A percentile compares a stretch with the other conserved stretches of the same genome.
Conservation (phyloP, 2,888 invertebrate genomes). For the Tipula confusa region DNA sequence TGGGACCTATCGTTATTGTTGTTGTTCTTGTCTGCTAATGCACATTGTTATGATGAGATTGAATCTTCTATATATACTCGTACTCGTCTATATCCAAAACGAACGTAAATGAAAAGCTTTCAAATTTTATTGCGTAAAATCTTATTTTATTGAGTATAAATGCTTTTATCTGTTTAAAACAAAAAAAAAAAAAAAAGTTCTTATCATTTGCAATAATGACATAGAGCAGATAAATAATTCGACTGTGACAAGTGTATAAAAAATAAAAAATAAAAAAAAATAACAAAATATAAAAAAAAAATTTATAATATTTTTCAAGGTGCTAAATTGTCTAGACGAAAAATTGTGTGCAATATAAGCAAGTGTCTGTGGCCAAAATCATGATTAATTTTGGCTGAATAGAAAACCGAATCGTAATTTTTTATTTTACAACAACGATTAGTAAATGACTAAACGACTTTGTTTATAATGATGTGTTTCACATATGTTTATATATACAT, state of each 20-base stretch:
- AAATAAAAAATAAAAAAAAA: background rate
- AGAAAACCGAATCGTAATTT: background rate
- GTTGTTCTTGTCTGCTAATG: background rate
- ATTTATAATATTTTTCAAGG: background rate
- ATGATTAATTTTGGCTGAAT: conserved; percentile 9
- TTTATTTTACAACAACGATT: background rate
- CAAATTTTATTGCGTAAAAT: conserved; percentile 12
- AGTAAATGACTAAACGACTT: background rate
- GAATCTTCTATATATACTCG: too few relatives aligned
- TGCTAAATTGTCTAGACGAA: conserved; percentile 3
- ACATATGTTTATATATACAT: background rate
- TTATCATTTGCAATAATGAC: conserved; percentile 14
- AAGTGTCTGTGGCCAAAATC: background rate
- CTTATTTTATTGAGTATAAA: conserved; percentile 3
- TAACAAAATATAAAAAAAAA: background rate
- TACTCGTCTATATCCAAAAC: too few relatives aligned
- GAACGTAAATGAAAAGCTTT: background rate
- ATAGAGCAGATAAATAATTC: conserved; percentile 1
- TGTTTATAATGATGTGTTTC: background rate
- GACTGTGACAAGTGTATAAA: conserved; percentile 25
- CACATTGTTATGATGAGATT: background rate
- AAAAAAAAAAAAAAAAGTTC: background rate
- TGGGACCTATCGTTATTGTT: background rate
- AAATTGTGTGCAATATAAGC: background rate
- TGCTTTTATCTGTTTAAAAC: conserved; percentile 6